These are phyloP conservation scores for Hypsibius dujardini DNA, from an alignment of 1,140 invertebrate genomes.

Conservation along the genomic window DNA sequence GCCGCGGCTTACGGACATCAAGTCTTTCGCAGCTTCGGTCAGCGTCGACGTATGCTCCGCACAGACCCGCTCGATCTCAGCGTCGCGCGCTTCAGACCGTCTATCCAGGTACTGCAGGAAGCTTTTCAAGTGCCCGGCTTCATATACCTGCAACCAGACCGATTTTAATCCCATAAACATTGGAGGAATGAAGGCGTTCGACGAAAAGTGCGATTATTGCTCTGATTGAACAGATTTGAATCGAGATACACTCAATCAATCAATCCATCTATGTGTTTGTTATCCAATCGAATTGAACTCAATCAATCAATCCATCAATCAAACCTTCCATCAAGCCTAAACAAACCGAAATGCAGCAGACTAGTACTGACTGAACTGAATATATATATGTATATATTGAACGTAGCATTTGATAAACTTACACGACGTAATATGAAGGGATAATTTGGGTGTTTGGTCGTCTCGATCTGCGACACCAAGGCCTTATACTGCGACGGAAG, in stretches of 20 bases:
- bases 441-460: neutral
- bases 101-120: neutral
- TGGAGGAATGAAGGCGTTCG: neutral
- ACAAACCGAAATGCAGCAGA: neutral
- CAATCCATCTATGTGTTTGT: no score
- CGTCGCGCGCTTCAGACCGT: neutral
- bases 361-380: neutral
- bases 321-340: no score
- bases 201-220: neutral
- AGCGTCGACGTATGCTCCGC: neutral
- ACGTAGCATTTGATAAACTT: neutral
- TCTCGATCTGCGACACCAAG: neutral
- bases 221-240: neutral
- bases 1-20: neutral
- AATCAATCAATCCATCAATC: no score
- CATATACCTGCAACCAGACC: neutral
- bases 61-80: conserved; percentile 2
- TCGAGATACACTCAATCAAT: no score
- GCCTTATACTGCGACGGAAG: neutral
- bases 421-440: neutral
- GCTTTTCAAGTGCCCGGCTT: neutral
- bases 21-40: neutral
- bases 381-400: neutral
- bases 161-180: neutral
- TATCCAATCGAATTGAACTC: no score